Percentiles rank a stretch among this genome's conserved stretches.
Evolutionary conservation across 2,113 vertebrate genomes (phyloP).

Genomic region (Dasypus novemcinctus): DNA sequence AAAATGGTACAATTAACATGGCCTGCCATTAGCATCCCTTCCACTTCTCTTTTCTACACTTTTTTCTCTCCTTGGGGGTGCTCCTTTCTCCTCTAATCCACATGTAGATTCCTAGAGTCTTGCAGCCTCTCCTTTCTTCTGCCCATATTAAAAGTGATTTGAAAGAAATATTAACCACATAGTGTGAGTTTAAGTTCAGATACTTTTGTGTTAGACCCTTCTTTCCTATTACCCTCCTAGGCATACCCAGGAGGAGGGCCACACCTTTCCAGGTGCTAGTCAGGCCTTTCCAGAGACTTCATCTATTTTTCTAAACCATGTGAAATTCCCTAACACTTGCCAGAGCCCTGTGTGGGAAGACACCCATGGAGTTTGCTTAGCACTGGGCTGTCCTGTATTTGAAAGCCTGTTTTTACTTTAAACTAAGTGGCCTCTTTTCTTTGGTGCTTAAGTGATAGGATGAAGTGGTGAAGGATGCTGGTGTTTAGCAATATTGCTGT

Average conservation of each 20-base stretch:
- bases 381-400: rapidly evolving
- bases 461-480: no score
- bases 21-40: neutral
- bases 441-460: no score
- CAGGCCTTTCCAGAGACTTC: neutral
- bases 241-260: neutral
- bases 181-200: neutral
- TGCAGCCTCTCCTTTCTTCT: neutral
- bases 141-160: no score
- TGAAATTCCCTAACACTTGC: neutral
- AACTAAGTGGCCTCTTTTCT: neutral
- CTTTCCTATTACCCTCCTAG: neutral
- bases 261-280: neutral
- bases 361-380: neutral
- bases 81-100: neutral
- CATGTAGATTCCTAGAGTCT: neutral
- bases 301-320: neutral
- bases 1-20: neutral
- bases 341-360: neutral
- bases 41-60: neutral
- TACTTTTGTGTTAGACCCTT: neutral
- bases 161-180: no score
- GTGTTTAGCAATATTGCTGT: no score
- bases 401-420: neutral
- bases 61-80: neutral